Conservation (phyloP, 2,888 invertebrate genomes). For the Hetaerina titia region DNA sequence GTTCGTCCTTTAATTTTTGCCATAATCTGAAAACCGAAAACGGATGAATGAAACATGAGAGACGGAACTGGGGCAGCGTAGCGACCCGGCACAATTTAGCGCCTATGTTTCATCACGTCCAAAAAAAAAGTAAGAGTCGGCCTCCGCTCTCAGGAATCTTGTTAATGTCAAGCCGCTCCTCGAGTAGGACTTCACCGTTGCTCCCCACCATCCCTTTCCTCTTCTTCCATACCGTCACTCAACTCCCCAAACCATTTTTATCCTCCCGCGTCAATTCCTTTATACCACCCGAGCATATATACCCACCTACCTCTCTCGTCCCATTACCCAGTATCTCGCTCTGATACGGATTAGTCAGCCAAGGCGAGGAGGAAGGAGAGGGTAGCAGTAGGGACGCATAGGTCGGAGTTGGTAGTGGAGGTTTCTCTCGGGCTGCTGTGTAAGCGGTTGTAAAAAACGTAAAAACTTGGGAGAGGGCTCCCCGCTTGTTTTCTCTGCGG, state of each 20-base stretch:
- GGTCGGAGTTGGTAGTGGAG: neutral
- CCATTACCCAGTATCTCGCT: conserved; percentile 42
- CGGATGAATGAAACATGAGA: neutral
- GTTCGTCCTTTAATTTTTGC: neutral
- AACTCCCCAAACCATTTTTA: neutral
- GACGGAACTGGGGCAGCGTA: neutral
- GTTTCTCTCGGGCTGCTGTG: neutral
- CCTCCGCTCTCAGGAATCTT: neutral
- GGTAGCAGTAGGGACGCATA: neutral
- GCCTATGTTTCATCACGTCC: neutral
- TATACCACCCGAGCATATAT: neutral
- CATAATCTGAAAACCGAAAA: neutral
- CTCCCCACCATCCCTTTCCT: neutral
- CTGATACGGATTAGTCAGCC: conserved; percentile 39
- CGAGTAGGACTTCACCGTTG: neutral
- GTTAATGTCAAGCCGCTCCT: conserved; percentile 18
- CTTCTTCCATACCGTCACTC: neutral
- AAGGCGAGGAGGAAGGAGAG: conserved; percentile 9
- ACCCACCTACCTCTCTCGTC: neutral
- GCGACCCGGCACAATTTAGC: neutral
- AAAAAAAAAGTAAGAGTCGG: neutral
- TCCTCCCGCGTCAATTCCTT: neutral
- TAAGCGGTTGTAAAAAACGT: conserved; percentile 7
- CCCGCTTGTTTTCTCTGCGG: conserved; percentile 4
- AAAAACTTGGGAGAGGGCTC: neutral